phyloP scores from a whole-genome alignment of 2,888 invertebrate genomes.

The Junonia oenone region DNA sequence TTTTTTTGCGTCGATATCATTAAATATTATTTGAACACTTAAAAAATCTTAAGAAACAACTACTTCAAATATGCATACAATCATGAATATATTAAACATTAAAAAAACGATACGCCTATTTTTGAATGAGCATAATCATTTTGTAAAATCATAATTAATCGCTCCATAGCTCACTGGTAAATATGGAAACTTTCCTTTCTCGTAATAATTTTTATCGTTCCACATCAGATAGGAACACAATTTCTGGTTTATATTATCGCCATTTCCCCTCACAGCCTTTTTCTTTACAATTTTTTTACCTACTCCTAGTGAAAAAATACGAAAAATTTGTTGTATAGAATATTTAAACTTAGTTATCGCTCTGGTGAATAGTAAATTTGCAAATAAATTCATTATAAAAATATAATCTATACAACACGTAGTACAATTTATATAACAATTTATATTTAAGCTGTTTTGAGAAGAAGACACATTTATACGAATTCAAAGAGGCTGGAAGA shows the following conservation, averaged over 20 bases:
- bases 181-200: not conserved
- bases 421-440: not conserved
- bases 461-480: not conserved
- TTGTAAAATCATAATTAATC: not conserved
- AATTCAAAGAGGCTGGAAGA: not conserved
- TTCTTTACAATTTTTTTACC: not conserved
- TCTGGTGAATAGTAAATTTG: not conserved
- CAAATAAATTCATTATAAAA: not conserved
- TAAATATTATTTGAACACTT: not conserved
- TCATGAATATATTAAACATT: not conserved
- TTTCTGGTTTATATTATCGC: not conserved
- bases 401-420: not conserved
- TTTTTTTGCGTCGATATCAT: not conserved
- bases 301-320: not conserved
- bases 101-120: not conserved
- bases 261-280: not conserved
- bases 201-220: not conserved
- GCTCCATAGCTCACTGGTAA: not conserved
- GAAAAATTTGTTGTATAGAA: not conserved
- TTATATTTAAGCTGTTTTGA: not conserved
- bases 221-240: not conserved
- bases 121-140: not conserved
- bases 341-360: not conserved
- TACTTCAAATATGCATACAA: not conserved
- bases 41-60: not conserved